Evolutionary conservation across 1,140 invertebrate genomes (phyloP).

Genomic region (Tachypleus tridentatus): DNA sequence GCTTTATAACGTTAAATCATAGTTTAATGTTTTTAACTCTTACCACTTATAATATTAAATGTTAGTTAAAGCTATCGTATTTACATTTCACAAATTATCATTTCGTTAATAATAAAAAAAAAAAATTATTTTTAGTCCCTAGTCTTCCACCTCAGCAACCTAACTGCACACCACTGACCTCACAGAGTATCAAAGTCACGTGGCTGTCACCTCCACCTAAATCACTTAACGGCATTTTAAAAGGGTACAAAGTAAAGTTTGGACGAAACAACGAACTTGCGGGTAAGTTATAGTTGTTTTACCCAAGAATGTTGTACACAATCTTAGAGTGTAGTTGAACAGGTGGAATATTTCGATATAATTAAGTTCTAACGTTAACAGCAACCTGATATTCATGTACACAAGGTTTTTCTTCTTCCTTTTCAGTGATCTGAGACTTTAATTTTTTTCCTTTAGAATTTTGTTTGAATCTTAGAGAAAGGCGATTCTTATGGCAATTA

Average conservation of each 20-base stretch:
- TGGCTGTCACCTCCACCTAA: conserved; percentile 82
- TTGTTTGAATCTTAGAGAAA: too few relatives aligned
- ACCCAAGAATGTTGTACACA: too few relatives aligned
- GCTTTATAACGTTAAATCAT: neutral
- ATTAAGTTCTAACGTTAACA: too few relatives aligned
- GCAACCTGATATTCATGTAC: too few relatives aligned
- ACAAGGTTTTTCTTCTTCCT: too few relatives aligned
- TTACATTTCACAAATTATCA: neutral
- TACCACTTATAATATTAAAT: neutral
- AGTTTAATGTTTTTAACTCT: neutral
- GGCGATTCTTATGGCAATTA: too few relatives aligned
- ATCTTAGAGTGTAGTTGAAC: too few relatives aligned
- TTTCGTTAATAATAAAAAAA: neutral
- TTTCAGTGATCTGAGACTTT: too few relatives aligned
- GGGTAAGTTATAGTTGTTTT: too few relatives aligned
- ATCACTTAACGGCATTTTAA: conserved; percentile 84
- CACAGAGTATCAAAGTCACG: conserved; percentile 84
- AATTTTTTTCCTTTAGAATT: too few relatives aligned
- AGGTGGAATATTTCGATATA: too few relatives aligned
- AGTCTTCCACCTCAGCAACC: conserved; percentile 85
- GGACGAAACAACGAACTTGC: too few relatives aligned
- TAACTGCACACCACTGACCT: conserved; percentile 77
- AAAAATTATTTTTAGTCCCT: conserved; percentile 45
- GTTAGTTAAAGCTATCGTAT: neutral
- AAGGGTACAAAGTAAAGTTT: conserved; percentile 87